Evolutionary conservation across 1,140 invertebrate genomes (phyloP).

Genomic region (Mizuhopecten yessoensis): DNA sequence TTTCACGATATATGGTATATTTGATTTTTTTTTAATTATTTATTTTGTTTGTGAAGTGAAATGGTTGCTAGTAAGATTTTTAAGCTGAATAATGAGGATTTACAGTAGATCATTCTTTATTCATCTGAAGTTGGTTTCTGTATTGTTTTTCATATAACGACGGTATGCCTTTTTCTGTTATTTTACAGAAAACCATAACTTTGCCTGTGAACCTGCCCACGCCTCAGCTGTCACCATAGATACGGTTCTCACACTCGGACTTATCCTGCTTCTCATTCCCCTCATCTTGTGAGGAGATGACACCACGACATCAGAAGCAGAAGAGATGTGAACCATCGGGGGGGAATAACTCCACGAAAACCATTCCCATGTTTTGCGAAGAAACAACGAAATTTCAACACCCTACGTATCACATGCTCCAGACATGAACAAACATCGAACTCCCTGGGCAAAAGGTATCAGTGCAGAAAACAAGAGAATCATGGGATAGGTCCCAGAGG

Average conservation of each 20-base stretch:
- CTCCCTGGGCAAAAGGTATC: neutral
- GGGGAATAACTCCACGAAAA: neutral
- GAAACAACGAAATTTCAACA: slow-evolving; percentile 11
- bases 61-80: too few relatives aligned
- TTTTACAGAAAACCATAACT: neutral
- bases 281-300: slow-evolving; percentile 1
- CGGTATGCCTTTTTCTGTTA: neutral
- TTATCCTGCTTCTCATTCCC: neutral
- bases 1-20: too few relatives aligned
- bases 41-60: too few relatives aligned
- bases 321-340: neutral
- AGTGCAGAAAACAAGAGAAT: neutral
- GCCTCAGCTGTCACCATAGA: neutral
- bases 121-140: neutral
- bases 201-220: neutral
- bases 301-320: neutral
- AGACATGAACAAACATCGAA: neutral
- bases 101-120: too few relatives aligned
- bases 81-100: too few relatives aligned
- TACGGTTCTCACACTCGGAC: neutral
- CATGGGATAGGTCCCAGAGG: neutral
- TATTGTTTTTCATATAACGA: too few relatives aligned
- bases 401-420: too few relatives aligned
- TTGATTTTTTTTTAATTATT: too few relatives aligned
- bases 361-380: neutral